A percentile compares a stretch with the other conserved stretches of the same genome.
Evolutionary conservation across 2,113 vertebrate genomes (phyloP).

Genomic region (Zapornia atra): DNA sequence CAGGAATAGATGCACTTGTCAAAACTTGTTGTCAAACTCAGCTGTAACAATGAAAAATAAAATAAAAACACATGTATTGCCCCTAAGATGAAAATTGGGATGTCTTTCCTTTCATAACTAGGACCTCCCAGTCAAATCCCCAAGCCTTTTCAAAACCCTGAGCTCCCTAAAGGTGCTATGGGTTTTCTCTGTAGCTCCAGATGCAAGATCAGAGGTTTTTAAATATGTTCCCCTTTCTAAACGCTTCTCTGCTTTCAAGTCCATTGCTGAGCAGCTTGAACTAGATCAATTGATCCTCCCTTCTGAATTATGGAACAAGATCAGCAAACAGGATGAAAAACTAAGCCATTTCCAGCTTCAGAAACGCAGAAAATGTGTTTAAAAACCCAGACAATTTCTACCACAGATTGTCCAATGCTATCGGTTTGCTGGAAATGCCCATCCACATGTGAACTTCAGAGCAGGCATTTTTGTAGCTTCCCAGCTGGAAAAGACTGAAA

Average conservation of each 20-base stretch:
- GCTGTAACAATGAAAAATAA: background rate
- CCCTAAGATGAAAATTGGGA: background rate
- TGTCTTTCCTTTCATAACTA: background rate
- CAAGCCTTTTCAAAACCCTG: background rate
- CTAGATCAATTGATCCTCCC: background rate
- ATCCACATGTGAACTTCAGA: background rate
- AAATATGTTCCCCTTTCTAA: background rate
- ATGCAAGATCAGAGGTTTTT: background rate
- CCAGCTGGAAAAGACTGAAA: background rate
- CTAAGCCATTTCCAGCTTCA: background rate
- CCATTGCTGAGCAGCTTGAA: background rate
- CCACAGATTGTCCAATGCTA: background rate
- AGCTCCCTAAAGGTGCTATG: background rate
- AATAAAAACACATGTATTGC: background rate
- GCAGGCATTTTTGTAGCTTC: background rate
- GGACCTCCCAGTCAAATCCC: background rate
- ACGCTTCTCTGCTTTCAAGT: background rate
- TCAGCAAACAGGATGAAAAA: background rate
- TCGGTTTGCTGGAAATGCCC: background rate
- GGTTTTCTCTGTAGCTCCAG: background rate
- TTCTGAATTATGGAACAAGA: background rate
- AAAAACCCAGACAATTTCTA: background rate
- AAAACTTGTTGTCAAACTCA: background rate
- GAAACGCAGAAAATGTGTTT: background rate
- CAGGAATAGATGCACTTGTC: background rate